Evolutionary conservation across 2,797 vertebrate genomes (phyloP).

Genomic region (Coilia nasus): DNA sequence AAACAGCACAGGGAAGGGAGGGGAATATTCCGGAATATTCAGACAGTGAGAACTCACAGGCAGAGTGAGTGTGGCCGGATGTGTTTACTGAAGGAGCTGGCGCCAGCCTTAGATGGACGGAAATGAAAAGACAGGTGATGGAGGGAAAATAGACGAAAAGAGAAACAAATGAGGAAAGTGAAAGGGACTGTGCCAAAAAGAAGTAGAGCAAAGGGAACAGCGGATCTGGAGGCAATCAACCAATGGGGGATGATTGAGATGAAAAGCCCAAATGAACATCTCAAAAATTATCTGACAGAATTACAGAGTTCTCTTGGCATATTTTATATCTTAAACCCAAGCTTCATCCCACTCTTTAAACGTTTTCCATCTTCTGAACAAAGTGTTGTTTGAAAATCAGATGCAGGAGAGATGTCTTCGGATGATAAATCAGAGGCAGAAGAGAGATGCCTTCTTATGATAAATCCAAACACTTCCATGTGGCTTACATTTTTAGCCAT

Average conservation of each 20-base stretch:
- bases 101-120: neutral
- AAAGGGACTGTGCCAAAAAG: neutral
- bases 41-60: conserved; percentile 10
- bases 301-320: neutral
- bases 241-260: neutral
- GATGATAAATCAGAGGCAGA: neutral
- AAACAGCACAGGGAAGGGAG: neutral
- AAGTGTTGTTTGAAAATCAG: neutral
- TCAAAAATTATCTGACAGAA: neutral
- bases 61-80: neutral
- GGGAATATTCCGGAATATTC: conserved; percentile 1
- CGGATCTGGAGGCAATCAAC: neutral
- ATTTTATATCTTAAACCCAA: neutral
- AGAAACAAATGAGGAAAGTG: neutral
- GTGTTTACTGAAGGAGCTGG: conserved; percentile 21
- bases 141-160: conserved; percentile 12
- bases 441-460: neutral
- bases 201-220: neutral
- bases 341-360: neutral
- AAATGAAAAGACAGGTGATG: neutral
- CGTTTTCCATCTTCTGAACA: neutral
- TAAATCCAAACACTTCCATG: neutral
- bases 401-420: neutral
- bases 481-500: neutral
- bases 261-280: neutral